Evolutionary conservation across 2,113 vertebrate genomes (phyloP).

Genomic region (Toxotes jaculatrix): DNA sequence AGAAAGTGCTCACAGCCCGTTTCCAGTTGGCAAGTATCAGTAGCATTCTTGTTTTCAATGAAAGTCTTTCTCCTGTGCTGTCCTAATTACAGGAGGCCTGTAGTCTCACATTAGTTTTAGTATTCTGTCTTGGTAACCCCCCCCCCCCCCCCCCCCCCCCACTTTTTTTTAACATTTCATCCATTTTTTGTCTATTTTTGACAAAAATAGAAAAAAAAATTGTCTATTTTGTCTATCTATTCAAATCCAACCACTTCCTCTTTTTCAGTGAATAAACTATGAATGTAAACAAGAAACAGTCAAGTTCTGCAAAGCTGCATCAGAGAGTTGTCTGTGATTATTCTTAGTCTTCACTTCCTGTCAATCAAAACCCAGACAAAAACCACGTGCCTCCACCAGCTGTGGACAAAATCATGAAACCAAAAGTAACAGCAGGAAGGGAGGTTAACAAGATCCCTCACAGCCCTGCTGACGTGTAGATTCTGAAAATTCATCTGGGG

Average conservation of each 20-base stretch:
- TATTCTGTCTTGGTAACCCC: not conserved
- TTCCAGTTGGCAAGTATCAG: constrained; percentile 16
- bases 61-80: not conserved
- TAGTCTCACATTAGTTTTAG: not conserved
- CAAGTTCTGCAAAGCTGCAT: not conserved
- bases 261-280: not conserved
- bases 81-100: constrained; percentile 8
- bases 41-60: constrained; percentile 9
- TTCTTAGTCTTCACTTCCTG: not conserved
- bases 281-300: not conserved
- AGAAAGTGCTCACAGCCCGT: not conserved
- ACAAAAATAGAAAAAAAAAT: not conserved
- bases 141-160: no score
- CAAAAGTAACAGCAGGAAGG: not conserved
- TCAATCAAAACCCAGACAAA: not conserved
- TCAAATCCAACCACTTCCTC: no score
- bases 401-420: not conserved
- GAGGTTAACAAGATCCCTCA: no score
- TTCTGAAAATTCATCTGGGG: not conserved
- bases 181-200: not conserved
- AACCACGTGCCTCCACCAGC: not conserved
- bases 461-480: not conserved
- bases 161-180: no score
- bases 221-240: no score
- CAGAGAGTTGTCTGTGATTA: not conserved